Evolutionary conservation across 2,888 invertebrate genomes (phyloP).

Genomic region (Ectropis crepuscularia): DNA sequence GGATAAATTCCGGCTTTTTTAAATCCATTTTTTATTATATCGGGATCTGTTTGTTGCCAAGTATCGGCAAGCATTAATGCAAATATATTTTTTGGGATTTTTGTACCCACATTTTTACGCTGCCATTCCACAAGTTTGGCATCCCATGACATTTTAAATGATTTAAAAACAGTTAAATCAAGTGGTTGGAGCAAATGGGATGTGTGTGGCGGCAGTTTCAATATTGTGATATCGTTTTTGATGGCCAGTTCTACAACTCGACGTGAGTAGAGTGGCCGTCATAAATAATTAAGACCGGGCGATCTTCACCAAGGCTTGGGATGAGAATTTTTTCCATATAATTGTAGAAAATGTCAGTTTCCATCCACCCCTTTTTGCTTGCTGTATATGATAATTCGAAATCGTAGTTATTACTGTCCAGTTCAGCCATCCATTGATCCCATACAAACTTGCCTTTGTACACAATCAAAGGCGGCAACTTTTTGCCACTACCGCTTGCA

Average conservation of each 20-base stretch:
- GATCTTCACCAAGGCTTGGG: constrained; percentile 44
- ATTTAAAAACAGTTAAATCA: constrained; percentile 37
- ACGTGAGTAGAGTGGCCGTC: constrained; percentile 51
- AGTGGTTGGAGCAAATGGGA: constrained; percentile 39
- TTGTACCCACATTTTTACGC: not conserved
- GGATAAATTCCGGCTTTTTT: too few relatives aligned
- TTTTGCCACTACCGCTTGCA: constrained; percentile 39
- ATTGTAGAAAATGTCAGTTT: constrained; percentile 50
- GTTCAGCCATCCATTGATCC: constrained; percentile 44
- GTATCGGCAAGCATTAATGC: too few relatives aligned
- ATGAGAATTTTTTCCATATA: constrained; percentile 50
- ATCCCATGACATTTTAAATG: constrained; percentile 27
- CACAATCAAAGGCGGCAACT: constrained; percentile 40
- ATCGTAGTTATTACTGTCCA: constrained; percentile 35
- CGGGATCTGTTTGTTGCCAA: too few relatives aligned
- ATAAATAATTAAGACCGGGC: constrained; percentile 53
- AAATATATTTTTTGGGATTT: too few relatives aligned
- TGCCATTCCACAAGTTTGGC: not conserved
- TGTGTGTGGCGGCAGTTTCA: constrained; percentile 39
- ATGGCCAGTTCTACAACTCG: constrained; percentile 30
- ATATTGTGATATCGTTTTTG: constrained; percentile 30
- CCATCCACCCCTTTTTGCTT: constrained; percentile 54
- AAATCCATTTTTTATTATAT: too few relatives aligned
- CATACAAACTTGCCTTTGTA: constrained; percentile 39
- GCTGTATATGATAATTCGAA: constrained; percentile 52